Evolutionary conservation across 2,797 vertebrate species (phyloP).

Genomic region (Labeo calbasu): DNA sequence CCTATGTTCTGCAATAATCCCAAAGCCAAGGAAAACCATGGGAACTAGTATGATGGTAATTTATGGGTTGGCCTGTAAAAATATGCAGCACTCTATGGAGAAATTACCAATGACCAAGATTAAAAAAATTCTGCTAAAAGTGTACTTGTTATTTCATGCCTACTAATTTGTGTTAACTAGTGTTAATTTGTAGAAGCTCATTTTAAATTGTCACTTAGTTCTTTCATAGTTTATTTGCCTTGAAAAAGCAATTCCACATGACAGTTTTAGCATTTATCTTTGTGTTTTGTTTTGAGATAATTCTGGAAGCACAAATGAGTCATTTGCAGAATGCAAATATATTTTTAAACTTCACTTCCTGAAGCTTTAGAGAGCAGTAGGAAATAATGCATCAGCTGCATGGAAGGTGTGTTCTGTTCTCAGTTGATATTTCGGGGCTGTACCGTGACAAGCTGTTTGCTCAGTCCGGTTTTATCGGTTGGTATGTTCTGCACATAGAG

Average conservation of each 20-base stretch:
- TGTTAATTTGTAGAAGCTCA: background rate
- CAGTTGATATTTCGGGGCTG: background rate
- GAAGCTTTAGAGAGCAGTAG: background rate
- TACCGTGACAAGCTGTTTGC: slow-evolving; percentile 3
- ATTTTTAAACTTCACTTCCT: slow-evolving; percentile 12
- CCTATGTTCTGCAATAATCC: too few species aligned
- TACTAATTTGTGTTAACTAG: background rate
- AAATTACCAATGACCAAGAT: background rate
- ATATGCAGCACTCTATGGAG: background rate
- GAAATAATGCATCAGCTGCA: background rate
- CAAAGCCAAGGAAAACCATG: background rate
- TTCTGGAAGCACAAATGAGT: background rate
- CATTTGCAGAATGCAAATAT: background rate
- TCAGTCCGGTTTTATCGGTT: slow-evolving; percentile 1
- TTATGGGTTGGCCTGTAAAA: background rate
- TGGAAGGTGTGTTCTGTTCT: slow-evolving; percentile 20
- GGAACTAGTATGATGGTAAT: background rate
- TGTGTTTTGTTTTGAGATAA: background rate
- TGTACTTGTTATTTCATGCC: background rate
- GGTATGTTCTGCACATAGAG: slow-evolving; percentile 29
- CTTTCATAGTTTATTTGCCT: background rate
- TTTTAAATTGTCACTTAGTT: background rate
- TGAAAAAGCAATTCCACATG: background rate
- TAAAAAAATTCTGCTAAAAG: background rate
- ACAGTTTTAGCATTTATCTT: background rate